Percentiles rank a stretch among this genome's conserved stretches.
phyloP scores from a whole-genome alignment of 2,113 vertebrate genomes.

The Ovis aries region ARS-UI_Ramb_v3.0 NC_056056.1:221221501-221222000 shows the following conservation, averaged over 20 bases:
- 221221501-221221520: not conserved
- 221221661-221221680: not conserved
- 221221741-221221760: rapidly evolving
- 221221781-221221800: too few species aligned
- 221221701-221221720: not conserved
- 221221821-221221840: not conserved
- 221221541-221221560: too few species aligned
- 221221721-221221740: not conserved
- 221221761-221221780: not conserved
- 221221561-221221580: not conserved
- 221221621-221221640: not conserved
- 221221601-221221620: rapidly evolving
- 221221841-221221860: not conserved
- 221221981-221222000: not conserved
- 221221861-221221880: rapidly evolving
- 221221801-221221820: rapidly evolving
- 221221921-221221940: rapidly evolving
- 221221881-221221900: rapidly evolving
- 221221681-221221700: not conserved
- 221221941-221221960: rapidly evolving
- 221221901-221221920: not conserved
- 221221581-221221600: rapidly evolving
- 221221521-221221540: rapidly evolving
- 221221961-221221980: rapidly evolving
- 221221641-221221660: not conserved